Evolutionary conservation across 23 tunicate genomes (phyloP), one percentile per base, ranked within the genome.

Genomic region (Botrylloides violaceus): DNA sequence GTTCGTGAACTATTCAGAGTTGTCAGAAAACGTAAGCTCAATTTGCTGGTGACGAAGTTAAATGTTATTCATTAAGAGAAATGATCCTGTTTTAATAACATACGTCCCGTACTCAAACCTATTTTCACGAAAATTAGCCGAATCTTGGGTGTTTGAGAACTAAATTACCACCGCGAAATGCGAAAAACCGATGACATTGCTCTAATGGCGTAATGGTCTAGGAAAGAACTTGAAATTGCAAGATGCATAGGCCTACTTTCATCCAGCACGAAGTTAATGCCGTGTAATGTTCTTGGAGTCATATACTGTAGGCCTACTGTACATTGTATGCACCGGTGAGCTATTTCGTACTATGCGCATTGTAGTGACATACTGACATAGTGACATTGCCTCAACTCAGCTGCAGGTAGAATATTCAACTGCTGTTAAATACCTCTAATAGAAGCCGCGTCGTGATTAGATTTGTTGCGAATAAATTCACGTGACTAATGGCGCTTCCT

Each of bases 21-120:
- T 43, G 53, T 43, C 53, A 43, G 53, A 43, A 43, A 43, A 43
- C 53, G 53, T 43, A 43, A 43, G 53, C 53, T 43, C 53, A 43
- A 7, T 43, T 43, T 43, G 53, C 53, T 43, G 53, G 53, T 43
- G 53, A 43, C 53, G 53, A 43, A 43, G 53, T 43, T 43, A 43
- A 43, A 43, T 43, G 53, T 43, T 43, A 43, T 43, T 43, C 53
- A 43, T 43, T 43, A 43, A 43, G 53, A 9, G 53, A 43, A 43
- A 43, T 43, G 53, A 43, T 43, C 53, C 53, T 43, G 53, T 43
- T 43, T 43, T 43, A 43, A 43, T 43, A 43, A 43, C 53, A 43
- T 15, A 15, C 53, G 53, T 43, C 53, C 53, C 53, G 53, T 43
- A 43, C 53, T 43, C 53, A 43, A 15, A 43, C 53, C 53, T 7